Evolutionary conservation across 2,888 invertebrate genomes (phyloP).

Genomic region (Spilarctia lutea): DNA sequence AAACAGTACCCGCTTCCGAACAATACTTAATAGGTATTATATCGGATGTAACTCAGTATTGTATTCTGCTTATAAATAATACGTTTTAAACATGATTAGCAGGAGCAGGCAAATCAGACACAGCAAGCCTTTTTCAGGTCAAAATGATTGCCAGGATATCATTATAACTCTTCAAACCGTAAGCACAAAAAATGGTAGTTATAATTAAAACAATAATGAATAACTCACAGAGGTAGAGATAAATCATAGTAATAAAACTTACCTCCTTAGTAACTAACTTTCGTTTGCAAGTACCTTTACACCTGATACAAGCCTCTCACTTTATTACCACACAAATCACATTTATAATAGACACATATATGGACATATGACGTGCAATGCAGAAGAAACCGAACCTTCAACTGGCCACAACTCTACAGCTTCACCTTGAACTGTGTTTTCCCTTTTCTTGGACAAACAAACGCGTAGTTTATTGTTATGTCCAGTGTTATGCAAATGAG

Average conservation of each 20-base stretch:
- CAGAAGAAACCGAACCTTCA: conserved; percentile 72
- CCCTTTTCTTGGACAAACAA: conserved; percentile 83
- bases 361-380: conserved; percentile 68
- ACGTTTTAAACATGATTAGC: background rate
- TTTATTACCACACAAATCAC: conserved; percentile 8
- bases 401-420: conserved; percentile 68
- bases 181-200: background rate
- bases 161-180: background rate
- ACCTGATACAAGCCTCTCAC: background rate
- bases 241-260: conserved; percentile 6
- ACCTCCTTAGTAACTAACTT: background rate
- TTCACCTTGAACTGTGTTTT: conserved; percentile 80
- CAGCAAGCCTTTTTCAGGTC: background rate
- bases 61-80: background rate
- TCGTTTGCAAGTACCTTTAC: background rate
- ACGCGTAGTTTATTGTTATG: conserved; percentile 75
- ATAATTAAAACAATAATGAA: background rate
- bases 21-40: no score
- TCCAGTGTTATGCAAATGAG: conserved; percentile 83
- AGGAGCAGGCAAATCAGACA: background rate
- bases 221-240: background rate
- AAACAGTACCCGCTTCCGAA: background rate
- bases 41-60: background rate
- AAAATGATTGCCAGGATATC: background rate
- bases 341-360: conserved; percentile 6